Evolutionary conservation across 1,140 invertebrate species (phyloP), one percentile per base, ranked within the genome.

Genomic region (Colletes gigas): DNA sequence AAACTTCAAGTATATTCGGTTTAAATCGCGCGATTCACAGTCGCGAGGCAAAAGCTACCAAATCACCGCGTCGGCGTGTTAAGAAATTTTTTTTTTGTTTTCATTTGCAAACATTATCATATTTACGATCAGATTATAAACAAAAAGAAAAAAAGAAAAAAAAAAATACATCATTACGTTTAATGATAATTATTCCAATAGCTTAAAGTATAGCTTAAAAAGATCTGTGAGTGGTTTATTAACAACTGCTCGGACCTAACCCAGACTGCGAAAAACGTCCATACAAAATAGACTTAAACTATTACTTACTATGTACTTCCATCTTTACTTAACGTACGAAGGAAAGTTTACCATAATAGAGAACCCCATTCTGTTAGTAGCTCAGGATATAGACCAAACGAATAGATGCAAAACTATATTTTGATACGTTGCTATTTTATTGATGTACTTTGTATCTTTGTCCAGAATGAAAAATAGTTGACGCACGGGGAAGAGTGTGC

Each of bases 1-100:
- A 95, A 95, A 83, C 92, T 97, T 59, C 95, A 95, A 39, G 92
- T 93, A 47, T 96, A 93, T 90, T 91, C 92, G 19, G 93, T 94
- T 78, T 94, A 92, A 92, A 79, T 69, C 59, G 67, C 63, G 21
- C 69, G 54, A 81, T 72, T 54, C 57, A 83, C 19, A 62, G 60
- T 54, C 21, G 14, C 30, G 73, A 68, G 57, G 39, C 30, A 67
- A 52, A 62, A 81, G 62, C 55, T 55, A 55, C 66, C 57, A 67
- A 62, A 81, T 69, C 60, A 71, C 39, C 39, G 41, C 44, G 19
- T 60, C 19, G 50, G 17, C 60, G 14, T 17, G 14, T 30, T 78
- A 60, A 41, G 54, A 73, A 47, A 47, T 52, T 75, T 71, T 52
- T 75, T 71, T 54, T 83, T 57, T 55, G 57, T 66, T 47, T 68